These are phyloP conservation scores for Halcyon smyrnensis DNA, from an alignment of 2,797 vertebrate genomes.

Conservation along the genomic window DNA sequence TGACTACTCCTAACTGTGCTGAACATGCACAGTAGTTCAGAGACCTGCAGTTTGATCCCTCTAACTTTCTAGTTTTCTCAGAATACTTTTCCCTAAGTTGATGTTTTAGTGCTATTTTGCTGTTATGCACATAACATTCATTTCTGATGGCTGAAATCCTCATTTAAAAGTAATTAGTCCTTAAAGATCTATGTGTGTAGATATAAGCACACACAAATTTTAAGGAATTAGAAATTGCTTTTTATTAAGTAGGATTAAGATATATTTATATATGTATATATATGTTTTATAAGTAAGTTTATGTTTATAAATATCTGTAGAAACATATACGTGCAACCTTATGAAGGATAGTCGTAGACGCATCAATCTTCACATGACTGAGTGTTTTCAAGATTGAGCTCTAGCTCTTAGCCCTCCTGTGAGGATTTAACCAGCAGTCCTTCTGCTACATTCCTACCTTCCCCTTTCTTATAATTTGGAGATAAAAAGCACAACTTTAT, in stretches of 20 bases:
- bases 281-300: not conserved
- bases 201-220: not conserved
- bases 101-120: not conserved
- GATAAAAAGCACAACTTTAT: not conserved
- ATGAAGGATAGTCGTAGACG: fast-evolving
- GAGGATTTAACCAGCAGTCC: not conserved
- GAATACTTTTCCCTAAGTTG: not conserved
- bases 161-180: not conserved
- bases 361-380: not conserved
- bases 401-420: not conserved
- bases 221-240: not conserved
- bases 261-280: not conserved
- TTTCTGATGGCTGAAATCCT: not conserved
- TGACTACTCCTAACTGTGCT: not conserved
- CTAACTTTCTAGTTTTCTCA: not conserved
- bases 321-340: not conserved
- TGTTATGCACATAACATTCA: fast-evolving
- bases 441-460: fast-evolving
- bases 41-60: not conserved
- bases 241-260: not conserved
- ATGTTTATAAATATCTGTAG: not conserved
- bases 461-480: not conserved
- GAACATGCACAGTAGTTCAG: not conserved
- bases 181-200: not conserved
- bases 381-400: not conserved